These are phyloP conservation scores for Drosophila ananassae DNA, from an alignment of 1,140 invertebrate genomes.

Conservation along the genomic window DNA sequence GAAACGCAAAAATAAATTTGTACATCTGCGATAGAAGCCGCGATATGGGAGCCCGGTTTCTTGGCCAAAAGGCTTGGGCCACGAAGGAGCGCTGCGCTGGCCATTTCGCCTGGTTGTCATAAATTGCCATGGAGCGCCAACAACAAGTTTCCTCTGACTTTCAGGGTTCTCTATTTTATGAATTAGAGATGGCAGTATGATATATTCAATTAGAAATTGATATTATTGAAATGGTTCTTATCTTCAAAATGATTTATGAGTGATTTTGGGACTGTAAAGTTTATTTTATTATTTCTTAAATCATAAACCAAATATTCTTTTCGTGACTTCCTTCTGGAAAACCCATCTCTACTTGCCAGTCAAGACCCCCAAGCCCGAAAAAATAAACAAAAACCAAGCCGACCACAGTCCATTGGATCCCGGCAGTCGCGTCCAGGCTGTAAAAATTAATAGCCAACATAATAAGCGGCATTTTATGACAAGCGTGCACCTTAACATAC, in stretches of 20 bases:
- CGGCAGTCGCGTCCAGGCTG: slow-evolving; percentile 64
- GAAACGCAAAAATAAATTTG: slow-evolving; percentile 73
- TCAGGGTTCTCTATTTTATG: slow-evolving; percentile 10
- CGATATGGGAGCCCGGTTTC: slow-evolving; percentile 53
- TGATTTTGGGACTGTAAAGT: neutral
- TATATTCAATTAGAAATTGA: neutral
- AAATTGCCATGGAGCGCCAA: slow-evolving; percentile 70
- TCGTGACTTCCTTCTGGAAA: neutral
- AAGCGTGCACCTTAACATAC: slow-evolving; percentile 73
- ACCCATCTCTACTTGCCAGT: slow-evolving; percentile 19
- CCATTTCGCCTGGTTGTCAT: slow-evolving; percentile 74
- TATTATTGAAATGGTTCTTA: neutral
- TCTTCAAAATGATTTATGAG: too few species aligned
- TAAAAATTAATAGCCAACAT: slow-evolving; percentile 82
- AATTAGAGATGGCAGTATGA: slow-evolving; percentile 31
- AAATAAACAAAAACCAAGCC: slow-evolving; percentile 14
- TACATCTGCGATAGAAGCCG: slow-evolving; percentile 69
- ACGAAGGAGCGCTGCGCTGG: slow-evolving; percentile 38
- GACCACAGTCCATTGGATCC: slow-evolving; percentile 43
- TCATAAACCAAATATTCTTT: neutral
- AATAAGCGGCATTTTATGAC: slow-evolving; percentile 82
- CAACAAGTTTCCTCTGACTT: slow-evolving; percentile 56
- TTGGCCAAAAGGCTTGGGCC: slow-evolving; percentile 17
- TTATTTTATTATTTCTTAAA: neutral
- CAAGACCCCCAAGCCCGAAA: slow-evolving; percentile 24